A percentile compares a stretch with the other conserved stretches of the same genome.
These are phyloP conservation scores for Platorchestia sp. DNA, from an alignment of 1,140 invertebrate species.

Conservation along the genomic window DNA sequence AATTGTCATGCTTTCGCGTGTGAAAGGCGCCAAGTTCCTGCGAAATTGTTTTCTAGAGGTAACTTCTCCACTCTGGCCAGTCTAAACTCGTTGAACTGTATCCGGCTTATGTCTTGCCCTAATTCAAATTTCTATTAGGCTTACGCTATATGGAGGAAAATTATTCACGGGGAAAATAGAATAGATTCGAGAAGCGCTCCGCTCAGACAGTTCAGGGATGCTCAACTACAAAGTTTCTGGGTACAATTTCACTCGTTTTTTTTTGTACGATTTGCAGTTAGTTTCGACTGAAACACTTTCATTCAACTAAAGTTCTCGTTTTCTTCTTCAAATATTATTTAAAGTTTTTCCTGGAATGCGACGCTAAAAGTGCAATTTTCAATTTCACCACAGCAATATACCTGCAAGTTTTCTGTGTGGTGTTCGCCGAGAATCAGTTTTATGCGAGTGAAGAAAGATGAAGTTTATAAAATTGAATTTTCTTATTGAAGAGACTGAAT, in stretches of 20 bases:
- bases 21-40: neutral
- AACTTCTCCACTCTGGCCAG: neutral
- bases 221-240: neutral
- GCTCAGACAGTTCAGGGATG: neutral
- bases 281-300: neutral
- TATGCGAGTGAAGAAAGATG: neutral
- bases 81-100: neutral
- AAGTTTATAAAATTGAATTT: neutral
- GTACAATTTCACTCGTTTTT: neutral
- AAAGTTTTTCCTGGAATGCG: neutral
- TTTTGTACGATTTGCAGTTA: neutral
- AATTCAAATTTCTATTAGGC: neutral
- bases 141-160: neutral
- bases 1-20: neutral
- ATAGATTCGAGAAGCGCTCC: neutral
- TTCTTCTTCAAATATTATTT: neutral
- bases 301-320: neutral
- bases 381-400: neutral
- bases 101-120: neutral
- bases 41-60: neutral
- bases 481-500: neutral
- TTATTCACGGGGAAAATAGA: neutral
- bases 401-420: neutral
- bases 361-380: neutral
- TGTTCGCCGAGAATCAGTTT: neutral